Evolutionary conservation across 1,140 invertebrate genomes (phyloP), one percentile per base, ranked within the genome.

Genomic region (Nasonia giraulti): DNA sequence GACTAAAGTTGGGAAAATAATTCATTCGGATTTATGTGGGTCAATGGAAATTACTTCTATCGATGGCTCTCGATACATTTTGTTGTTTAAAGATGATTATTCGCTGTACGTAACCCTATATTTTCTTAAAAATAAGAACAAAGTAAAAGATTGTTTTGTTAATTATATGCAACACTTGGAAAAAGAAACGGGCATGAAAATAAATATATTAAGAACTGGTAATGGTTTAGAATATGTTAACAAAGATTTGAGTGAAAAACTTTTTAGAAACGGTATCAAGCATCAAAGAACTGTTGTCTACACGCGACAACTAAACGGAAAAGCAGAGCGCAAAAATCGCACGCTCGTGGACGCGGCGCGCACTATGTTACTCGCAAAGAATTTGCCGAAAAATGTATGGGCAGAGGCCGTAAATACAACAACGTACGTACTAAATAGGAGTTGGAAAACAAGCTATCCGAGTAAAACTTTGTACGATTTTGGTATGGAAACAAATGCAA

Each of bases 61-160:
- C 0, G 87, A 84, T 40, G 84, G 84, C 4, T 83, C 79, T 0
- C 84, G 82, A 11, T 90, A 90, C 73, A 89, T 88, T 33, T 12
- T 90, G 0, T 7, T 88, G 0, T 40, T 89, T 0, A 89, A 89
- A 40, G 87, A 90, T 33, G 89, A 90, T 23, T 90, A 76, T 31
- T 88, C 89, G 20, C 71, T 27, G 27, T 27, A 82, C 50, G 12
- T 80, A 11, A 50, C 12, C 1, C 55, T 89, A 1, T 87, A 87
- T 44, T 90, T 88, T 76, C 14, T 90, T 8, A 74, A 84, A 71
- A 20, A 68, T n/a, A 68, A 68, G 10, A 7, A 8, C 23, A n/a
- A 23, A n/a, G 23, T 68, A n/a, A 68, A 68, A 68, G 31, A 83
- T 7, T 37, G 2, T 83, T 71, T 47, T 83, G 74, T 8, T 40